Percentiles rank a stretch among this genome's conserved stretches.
These are phyloP conservation scores for Pantherophis guttatus DNA, from an alignment of 2,113 vertebrate species.

Conservation along the genomic window DNA sequence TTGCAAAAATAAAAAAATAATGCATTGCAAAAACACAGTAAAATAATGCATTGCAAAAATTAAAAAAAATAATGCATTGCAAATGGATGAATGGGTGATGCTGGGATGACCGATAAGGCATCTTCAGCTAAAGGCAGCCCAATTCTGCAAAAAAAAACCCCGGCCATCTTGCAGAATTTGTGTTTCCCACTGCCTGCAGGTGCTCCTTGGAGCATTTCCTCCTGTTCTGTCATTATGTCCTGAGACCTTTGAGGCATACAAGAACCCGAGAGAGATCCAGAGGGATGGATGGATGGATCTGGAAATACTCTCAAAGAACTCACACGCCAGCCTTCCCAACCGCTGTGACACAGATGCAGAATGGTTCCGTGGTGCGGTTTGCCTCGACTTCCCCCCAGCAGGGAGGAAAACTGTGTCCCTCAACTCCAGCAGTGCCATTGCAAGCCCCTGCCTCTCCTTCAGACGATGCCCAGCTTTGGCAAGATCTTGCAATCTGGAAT, in stretches of 20 bases:
- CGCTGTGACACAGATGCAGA: background rate
- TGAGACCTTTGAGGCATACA: background rate
- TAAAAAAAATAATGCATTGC: background rate
- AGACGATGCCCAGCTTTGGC: too few species aligned
- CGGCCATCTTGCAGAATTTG: background rate
- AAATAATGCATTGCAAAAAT: background rate
- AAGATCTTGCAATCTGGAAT: background rate
- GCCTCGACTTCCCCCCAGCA: background rate
- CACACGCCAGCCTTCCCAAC: background rate
- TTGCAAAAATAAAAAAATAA: background rate
- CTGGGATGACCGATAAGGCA: background rate
- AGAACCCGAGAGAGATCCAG: background rate
- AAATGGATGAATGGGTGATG: background rate
- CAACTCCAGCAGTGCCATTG: background rate
- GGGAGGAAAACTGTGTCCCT: background rate
- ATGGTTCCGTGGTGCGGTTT: rapidly evolving
- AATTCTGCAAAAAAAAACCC: background rate
- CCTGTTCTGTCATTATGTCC: background rate
- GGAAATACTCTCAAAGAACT: background rate
- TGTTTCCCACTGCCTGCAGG: background rate
- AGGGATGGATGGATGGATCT: background rate
- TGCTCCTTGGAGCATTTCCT: background rate
- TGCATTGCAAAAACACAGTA: too few species aligned
- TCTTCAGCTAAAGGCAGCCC: rapidly evolving
- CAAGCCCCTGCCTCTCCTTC: background rate